Evolutionary conservation across 2,113 vertebrate species (phyloP).

Genomic region (Podiceps cristatus): DNA sequence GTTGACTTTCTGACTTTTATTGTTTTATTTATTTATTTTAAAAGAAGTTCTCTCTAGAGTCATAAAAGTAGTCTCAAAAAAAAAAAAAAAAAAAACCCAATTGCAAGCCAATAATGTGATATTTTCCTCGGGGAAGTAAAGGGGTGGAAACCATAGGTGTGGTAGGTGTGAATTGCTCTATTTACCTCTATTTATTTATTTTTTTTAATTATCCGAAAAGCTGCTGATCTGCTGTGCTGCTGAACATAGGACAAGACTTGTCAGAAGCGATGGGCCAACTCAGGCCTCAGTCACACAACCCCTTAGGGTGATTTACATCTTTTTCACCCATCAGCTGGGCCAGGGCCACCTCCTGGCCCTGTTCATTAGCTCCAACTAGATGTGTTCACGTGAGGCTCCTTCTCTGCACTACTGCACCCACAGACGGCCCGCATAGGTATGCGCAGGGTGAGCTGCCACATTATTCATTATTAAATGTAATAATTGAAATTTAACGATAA

Average conservation of each 20-base stretch:
- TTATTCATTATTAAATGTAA: background rate
- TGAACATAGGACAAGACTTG: background rate
- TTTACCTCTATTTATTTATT: background rate
- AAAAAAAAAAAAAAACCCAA: background rate
- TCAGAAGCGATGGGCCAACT: background rate
- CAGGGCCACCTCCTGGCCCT: background rate
- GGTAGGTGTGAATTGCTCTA: background rate
- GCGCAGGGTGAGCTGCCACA: background rate
- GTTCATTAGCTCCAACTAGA: background rate
- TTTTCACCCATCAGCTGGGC: background rate
- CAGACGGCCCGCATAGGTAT: rapidly evolving
- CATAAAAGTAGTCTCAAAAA: background rate
- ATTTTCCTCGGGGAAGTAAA: background rate
- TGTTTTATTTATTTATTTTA: background rate
- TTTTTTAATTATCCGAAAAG: background rate
- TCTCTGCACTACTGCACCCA: background rate
- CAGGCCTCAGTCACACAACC: background rate
- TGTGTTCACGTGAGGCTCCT: background rate
- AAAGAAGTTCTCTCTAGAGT: background rate
- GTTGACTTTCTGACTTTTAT: background rate
- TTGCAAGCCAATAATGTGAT: background rate
- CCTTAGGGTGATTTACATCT: background rate
- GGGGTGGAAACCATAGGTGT: background rate
- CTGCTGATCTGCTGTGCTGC: background rate
- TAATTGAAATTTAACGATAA: background rate